phyloP scores from a whole-genome alignment of 2,797 vertebrate species.

The Chrosomus eos region DNA sequence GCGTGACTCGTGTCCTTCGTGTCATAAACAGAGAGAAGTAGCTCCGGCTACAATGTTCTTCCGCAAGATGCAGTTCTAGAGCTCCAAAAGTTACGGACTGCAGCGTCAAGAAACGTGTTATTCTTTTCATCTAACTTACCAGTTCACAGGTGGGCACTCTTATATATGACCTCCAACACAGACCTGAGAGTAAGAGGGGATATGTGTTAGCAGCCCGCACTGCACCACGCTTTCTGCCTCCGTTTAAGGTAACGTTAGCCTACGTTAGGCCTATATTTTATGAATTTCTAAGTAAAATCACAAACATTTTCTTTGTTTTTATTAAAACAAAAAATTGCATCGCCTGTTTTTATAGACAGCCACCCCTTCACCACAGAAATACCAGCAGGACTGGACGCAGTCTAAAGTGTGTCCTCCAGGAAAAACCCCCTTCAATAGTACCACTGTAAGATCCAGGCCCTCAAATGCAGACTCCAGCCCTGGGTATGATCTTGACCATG shows the following conservation, averaged over 20 bases:
- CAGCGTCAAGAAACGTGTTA: background rate
- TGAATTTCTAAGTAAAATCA: background rate
- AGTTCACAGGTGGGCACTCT: slow-evolving; percentile 72
- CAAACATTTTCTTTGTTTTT: background rate
- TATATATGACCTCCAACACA: slow-evolving; percentile 68
- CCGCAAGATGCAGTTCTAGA: too few relatives aligned
- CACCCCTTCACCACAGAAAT: slow-evolving; percentile 75
- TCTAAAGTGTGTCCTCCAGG: slow-evolving; percentile 61
- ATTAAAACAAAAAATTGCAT: background rate
- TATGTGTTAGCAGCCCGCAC: slow-evolving; percentile 83
- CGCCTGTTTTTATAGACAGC: slow-evolving; percentile 58
- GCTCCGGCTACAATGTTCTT: too few relatives aligned
- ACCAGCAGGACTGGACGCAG: slow-evolving; percentile 69
- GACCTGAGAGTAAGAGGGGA: slow-evolving; percentile 79
- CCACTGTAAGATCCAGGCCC: slow-evolving; percentile 67
- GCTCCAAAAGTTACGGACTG: too few relatives aligned
- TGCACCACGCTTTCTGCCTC: slow-evolving; percentile 69
- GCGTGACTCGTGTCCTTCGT: too few relatives aligned
- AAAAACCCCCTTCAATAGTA: slow-evolving; percentile 75
- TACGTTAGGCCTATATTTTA: background rate
- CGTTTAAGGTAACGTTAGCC: slow-evolving; percentile 67
- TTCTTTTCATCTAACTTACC: background rate
- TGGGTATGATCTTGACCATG: slow-evolving; percentile 69
- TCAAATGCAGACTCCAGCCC: slow-evolving; percentile 59
- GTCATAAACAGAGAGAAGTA: too few relatives aligned